phyloP scores from a whole-genome alignment of 2,113 vertebrate species.

The Paralichthys olivaceus region DNA sequence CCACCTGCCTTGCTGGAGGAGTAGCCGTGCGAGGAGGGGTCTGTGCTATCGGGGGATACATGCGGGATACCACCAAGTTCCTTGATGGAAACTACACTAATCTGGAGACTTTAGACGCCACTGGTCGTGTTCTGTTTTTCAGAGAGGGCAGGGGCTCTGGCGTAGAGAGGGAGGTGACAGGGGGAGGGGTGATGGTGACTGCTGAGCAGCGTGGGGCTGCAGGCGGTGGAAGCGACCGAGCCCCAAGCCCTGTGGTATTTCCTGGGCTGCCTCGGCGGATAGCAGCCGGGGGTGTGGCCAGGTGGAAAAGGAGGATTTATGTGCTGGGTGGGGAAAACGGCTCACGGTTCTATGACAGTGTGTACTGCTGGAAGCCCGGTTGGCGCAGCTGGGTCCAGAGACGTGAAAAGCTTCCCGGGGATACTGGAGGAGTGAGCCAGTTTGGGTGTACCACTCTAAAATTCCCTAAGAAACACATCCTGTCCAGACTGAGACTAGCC shows the following conservation, averaged over 20 bases:
- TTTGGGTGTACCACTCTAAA: constrained; percentile 86
- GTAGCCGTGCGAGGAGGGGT: constrained; percentile 85
- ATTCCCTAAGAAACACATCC: constrained; percentile 86
- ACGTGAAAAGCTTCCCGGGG: constrained; percentile 83
- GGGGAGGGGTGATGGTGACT: constrained; percentile 61
- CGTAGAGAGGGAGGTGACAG: constrained; percentile 76
- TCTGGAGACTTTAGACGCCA: constrained; percentile 84
- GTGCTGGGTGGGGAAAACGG: constrained; percentile 86
- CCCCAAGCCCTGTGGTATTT: constrained; percentile 82
- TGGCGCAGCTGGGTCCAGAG: constrained; percentile 88
- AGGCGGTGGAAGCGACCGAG: constrained; percentile 78
- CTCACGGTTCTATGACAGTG: constrained; percentile 82
- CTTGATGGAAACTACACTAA: constrained; percentile 82
- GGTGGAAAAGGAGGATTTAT: constrained; percentile 86
- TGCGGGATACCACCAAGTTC: constrained; percentile 84
- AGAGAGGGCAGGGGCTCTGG: constrained; percentile 80
- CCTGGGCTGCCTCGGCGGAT: constrained; percentile 84
- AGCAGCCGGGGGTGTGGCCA: constrained; percentile 82
- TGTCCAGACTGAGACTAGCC: constrained; percentile 80
- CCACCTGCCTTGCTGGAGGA: constrained; percentile 84
- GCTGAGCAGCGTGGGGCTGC: constrained; percentile 65
- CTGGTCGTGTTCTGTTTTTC: constrained; percentile 85
- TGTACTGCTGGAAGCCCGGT: constrained; percentile 88
- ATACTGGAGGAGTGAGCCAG: constrained; percentile 84
- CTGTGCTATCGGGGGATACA: constrained; percentile 86